Percentiles rank a stretch among this genome's conserved stretches.
Conservation (phyloP, 1,140 invertebrate species). For the Glomeris maerens region DNA sequence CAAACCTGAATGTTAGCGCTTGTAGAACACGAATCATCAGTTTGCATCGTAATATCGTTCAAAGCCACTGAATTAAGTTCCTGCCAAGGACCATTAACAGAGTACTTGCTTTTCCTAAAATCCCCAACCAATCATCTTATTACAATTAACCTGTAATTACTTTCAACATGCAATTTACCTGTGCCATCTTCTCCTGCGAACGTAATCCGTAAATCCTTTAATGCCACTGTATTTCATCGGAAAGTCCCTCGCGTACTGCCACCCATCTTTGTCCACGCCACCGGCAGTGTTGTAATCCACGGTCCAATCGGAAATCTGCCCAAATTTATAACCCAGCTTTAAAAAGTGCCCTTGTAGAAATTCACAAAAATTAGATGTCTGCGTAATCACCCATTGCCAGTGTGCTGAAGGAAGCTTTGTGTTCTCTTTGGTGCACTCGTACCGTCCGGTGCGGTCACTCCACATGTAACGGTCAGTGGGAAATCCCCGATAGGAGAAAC, state of each 20-base stretch:
- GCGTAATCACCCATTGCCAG: constrained; percentile 64
- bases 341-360: not conserved
- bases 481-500: constrained; percentile 65
- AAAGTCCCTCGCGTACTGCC: constrained; percentile 89
- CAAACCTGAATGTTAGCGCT: constrained; percentile 42
- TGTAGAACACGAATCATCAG: constrained; percentile 24
- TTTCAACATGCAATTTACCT: constrained; percentile 16
- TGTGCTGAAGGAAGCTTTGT: constrained; percentile 67
- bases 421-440: constrained; percentile 65
- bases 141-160: constrained; percentile 48
- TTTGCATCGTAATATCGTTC: constrained; percentile 60
- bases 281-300: constrained; percentile 73
- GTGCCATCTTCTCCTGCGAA: constrained; percentile 67
- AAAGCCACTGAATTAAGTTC: constrained; percentile 68
- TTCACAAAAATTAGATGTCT: not conserved
- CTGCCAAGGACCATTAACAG: constrained; percentile 72
- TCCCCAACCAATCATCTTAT: not conserved
- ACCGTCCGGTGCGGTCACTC: constrained; percentile 68
- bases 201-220: constrained; percentile 75
- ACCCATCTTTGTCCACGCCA: constrained; percentile 77
- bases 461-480: constrained; percentile 65
- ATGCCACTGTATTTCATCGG: constrained; percentile 66
- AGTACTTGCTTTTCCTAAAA: constrained; percentile 56
- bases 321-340: not conserved
- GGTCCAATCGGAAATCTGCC: constrained; percentile 69